Base-by-base conservation (phyloP, 2,888 invertebrate genomes). In the Lycia hirtaria region DNA sequence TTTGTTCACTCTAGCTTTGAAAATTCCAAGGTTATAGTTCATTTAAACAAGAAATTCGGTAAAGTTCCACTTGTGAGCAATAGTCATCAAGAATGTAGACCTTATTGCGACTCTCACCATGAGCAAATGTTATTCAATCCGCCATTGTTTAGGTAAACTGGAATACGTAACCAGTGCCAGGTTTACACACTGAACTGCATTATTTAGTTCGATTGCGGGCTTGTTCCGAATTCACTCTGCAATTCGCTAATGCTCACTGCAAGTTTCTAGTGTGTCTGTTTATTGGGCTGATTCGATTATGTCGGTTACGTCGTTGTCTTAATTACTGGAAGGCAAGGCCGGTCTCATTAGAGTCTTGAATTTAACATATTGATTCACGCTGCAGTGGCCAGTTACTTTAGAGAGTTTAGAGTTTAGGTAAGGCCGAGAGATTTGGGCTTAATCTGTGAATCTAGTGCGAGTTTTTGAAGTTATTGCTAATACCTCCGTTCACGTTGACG, bases 141-240 rank as follows among this genome's bases (percentile, higher is more conserved):
- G n/a, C 40, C 4, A 4, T 30, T 30, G 30, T 12, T 40, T 12
- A 33, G 45, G 32, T 45, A 26, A 38, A 37, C 26, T 57, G 52
- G 54, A 56, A 45, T 59, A 65, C 61, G 61, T 51, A 56, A 62
- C 49, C 59, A 62, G 62, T 58, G 60, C 48, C 35, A 55, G 45
- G 26, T 43, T 43, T 43, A 54, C 52, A 54, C 58, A 64, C 47
- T 14, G 52, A 61, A 63, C 68, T 67, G 60, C 53, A 70, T 71
- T 70, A 73, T 69, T 67, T 65, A 64, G 65, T 57, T 40, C 60
- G 61, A 66, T 64, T 66, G 67, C 63, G 47, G 45, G 48, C 48
- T 45, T 38, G 45, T 50, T 55, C 40, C 60, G 50, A 58, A 64
- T 66, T 58, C 56, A 44, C 61, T 57, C 41, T 47, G 59, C 65